Conservation (phyloP, 2,113 vertebrate species). For the Sporophila hypoxantha region DNA sequence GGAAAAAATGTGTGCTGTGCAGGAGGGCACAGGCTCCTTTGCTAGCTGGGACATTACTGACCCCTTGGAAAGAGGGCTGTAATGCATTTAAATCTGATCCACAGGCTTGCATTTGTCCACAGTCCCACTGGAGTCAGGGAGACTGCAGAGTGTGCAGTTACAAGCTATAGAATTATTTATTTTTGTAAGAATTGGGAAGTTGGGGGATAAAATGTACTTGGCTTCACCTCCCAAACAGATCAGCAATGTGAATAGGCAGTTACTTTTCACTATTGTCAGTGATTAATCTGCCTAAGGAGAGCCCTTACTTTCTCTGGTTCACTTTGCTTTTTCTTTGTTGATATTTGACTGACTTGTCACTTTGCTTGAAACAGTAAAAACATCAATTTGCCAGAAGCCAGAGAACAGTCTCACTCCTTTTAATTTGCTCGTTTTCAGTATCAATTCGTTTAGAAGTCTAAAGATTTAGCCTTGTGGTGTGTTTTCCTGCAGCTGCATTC, state of each 20-base stretch:
- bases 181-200: background rate
- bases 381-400: background rate
- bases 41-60: background rate
- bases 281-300: slow-evolving; percentile 8
- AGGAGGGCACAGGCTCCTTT: background rate
- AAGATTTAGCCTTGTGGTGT: background rate
- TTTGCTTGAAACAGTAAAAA: slow-evolving; percentile 1
- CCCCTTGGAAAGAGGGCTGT: background rate
- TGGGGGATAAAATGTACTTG: background rate
- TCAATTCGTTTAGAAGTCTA: background rate
- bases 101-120: background rate
- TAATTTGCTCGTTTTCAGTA: background rate
- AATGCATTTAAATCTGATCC: background rate
- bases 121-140: background rate
- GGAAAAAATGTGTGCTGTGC: slow-evolving; percentile 15
- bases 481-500: background rate
- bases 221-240: background rate
- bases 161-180: background rate
- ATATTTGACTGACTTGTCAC: background rate
- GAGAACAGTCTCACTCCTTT: background rate
- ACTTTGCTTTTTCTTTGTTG: background rate
- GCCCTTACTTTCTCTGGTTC: background rate
- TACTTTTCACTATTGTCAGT: background rate
- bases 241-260: background rate
- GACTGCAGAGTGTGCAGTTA: background rate